Conservation (phyloP, 2,888 invertebrate genomes). For the Stomorhina lunata region DNA sequence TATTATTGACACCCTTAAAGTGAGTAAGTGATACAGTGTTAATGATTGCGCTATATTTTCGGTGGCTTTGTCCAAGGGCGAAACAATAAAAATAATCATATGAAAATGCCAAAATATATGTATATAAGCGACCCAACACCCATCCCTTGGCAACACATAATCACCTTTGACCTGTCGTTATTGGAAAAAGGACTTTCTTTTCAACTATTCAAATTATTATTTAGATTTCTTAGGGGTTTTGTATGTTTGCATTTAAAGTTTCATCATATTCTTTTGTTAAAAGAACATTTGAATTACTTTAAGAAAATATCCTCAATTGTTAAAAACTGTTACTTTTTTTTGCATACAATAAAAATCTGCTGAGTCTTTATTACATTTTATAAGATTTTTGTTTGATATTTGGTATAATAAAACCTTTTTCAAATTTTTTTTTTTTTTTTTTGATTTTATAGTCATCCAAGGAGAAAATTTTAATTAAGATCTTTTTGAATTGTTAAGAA, state of each 20-base stretch:
- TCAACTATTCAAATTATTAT: constrained; percentile 28
- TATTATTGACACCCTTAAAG: constrained; percentile 24
- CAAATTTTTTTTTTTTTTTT: constrained; percentile 13
- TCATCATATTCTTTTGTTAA: constrained; percentile 48
- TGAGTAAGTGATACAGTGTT: constrained; percentile 54
- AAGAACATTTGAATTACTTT: constrained; percentile 39
- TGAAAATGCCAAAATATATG: constrained; percentile 53
- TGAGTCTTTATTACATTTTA: constrained; percentile 6
- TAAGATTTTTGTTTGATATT: neutral
- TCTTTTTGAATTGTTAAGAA: constrained; percentile 37
- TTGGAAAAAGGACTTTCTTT: constrained; percentile 20
- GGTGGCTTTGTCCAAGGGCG: neutral
- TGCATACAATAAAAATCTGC: constrained; percentile 37
- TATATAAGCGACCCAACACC: constrained; percentile 31
- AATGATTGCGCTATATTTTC: constrained; percentile 55
- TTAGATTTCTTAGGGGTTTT: constrained; percentile 14
- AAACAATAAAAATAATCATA: constrained; percentile 47
- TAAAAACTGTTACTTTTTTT: constrained; percentile 9
- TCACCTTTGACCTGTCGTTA: constrained; percentile 67
- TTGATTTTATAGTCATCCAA: constrained; percentile 34
- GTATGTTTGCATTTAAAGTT: constrained; percentile 60
- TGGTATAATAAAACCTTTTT: neutral
- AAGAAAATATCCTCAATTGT: neutral
- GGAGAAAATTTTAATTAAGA: constrained; percentile 65
- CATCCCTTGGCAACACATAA: constrained; percentile 51